phyloP scores from a whole-genome alignment of 2,113 vertebrate genomes.

The Grallaria varia region DNA sequence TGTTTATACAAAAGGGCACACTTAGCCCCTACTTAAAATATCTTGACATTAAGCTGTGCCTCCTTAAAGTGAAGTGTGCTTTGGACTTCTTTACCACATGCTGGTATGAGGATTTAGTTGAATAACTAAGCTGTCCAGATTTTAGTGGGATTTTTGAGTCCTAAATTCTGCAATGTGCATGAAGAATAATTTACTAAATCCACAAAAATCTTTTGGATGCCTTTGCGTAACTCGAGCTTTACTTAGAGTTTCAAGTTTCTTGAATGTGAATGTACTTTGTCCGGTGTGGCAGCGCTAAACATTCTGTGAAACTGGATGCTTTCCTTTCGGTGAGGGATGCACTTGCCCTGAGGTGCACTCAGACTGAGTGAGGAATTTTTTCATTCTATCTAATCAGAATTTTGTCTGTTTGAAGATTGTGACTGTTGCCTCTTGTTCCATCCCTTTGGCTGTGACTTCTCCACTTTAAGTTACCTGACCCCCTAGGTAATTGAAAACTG shows the following conservation, averaged over 20 bases:
- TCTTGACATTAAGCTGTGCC: conserved; percentile 12
- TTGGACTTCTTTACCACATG: conserved; percentile 33
- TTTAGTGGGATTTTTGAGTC: conserved; percentile 8
- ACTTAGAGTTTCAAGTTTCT: background rate
- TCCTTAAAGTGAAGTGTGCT: background rate
- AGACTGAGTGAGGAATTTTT: background rate
- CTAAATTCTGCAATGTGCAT: background rate
- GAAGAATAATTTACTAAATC: conserved; percentile 23
- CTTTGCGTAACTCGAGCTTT: background rate
- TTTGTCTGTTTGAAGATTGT: background rate
- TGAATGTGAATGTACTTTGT: background rate
- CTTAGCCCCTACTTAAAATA: background rate
- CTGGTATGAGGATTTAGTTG: conserved; percentile 26
- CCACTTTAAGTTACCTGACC: background rate
- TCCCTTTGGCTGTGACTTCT: background rate
- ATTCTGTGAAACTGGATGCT: background rate
- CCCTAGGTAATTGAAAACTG: background rate
- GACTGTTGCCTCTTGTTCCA: background rate
- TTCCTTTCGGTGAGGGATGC: background rate
- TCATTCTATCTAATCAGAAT: background rate
- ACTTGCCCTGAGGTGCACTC: background rate
- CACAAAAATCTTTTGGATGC: background rate
- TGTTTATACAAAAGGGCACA: background rate
- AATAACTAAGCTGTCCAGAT: conserved; percentile 34
- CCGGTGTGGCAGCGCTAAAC: background rate